A percentile compares a stretch with the other conserved stretches of the same genome.
phyloP scores from a whole-genome alignment of 2,113 vertebrate genomes.

The Prinia subflava region DNA sequence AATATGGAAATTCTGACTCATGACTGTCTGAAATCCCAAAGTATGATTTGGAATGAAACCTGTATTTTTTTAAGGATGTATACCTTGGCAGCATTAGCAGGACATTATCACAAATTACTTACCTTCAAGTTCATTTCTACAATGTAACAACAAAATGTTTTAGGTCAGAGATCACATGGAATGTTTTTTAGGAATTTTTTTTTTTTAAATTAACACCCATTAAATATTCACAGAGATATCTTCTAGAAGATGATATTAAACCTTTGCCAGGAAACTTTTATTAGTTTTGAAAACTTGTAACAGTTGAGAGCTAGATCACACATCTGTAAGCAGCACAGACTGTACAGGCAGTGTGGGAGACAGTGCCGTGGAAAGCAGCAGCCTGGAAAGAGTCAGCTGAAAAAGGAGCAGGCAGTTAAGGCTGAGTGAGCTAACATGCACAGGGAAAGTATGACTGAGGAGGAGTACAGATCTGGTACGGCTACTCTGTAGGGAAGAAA shows the following conservation, averaged over 20 bases:
- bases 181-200: neutral
- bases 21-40: neutral
- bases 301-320: neutral
- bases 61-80: slow-evolving; percentile 26
- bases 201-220: neutral
- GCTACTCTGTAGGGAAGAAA: neutral
- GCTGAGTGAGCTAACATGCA: neutral
- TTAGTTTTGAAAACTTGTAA: neutral
- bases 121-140: neutral
- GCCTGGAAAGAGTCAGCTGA: neutral
- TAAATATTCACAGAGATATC: neutral
- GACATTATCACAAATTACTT: neutral
- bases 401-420: neutral
- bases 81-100: neutral
- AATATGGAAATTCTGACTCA: slow-evolving; percentile 7
- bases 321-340: neutral
- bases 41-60: neutral
- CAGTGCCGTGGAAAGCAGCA: neutral
- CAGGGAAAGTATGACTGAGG: neutral
- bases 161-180: neutral
- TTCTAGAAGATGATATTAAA: neutral
- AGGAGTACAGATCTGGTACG: neutral
- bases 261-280: neutral
- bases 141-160: neutral
- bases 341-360: neutral